phyloP scores from a whole-genome alignment of 1,140 invertebrate genomes.

The Lerema accius region DNA sequence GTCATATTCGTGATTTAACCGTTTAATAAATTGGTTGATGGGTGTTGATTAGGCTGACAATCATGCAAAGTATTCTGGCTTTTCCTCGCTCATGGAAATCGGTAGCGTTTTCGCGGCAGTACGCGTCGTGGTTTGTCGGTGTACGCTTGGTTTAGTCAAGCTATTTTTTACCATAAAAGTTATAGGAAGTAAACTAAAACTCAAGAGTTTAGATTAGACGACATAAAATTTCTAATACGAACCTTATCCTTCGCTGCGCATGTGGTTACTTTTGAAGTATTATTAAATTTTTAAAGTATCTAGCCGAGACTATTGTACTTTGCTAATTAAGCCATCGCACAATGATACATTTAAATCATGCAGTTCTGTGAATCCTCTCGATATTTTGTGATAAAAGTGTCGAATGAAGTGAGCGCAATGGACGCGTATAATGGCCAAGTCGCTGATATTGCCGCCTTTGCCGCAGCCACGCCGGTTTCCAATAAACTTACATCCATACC shows the following conservation, averaged over 20 bases:
- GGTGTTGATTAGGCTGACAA: neutral
- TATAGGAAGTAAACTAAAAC: neutral
- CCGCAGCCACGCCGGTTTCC: conserved; percentile 57
- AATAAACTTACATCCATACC: conserved; percentile 67
- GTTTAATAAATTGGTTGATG: too few species aligned
- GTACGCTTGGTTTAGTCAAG: neutral
- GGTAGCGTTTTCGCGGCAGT: conserved; percentile 38
- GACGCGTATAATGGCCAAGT: conserved; percentile 67
- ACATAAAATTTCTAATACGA: too few species aligned
- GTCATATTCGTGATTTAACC: too few species aligned
- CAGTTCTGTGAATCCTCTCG: conserved; percentile 13
- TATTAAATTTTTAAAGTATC: too few species aligned
- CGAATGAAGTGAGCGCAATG: conserved; percentile 56
- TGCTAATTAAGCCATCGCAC: too few species aligned
- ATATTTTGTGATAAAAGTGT: conserved; percentile 30
- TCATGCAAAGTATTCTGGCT: neutral
- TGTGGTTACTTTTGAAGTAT: too few species aligned
- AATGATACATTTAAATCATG: conserved; percentile 13
- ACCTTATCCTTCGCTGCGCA: too few species aligned
- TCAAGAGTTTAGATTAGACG: neutral
- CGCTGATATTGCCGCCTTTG: conserved; percentile 67
- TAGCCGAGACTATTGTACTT: too few species aligned
- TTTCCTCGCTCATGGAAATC: neutral
- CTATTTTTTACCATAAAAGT: neutral
- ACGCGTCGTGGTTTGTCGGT: conserved; percentile 29